These are phyloP conservation scores for Conger conger DNA, from an alignment of 2,113 vertebrate species.

Conservation along the genomic window DNA sequence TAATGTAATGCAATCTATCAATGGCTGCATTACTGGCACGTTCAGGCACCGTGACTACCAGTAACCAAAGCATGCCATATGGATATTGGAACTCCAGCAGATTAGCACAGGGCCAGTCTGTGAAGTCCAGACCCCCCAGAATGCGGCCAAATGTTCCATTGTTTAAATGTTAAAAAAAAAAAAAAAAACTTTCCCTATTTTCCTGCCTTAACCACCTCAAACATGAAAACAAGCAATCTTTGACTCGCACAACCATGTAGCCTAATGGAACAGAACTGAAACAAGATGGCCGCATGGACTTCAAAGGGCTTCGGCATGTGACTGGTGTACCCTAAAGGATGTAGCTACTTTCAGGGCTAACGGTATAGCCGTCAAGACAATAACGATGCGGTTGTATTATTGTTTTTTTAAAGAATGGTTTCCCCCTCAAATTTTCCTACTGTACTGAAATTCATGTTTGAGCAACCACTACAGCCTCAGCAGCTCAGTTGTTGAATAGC, in stretches of 20 bases:
- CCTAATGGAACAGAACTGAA: constrained; percentile 16
- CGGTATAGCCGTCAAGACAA: neutral
- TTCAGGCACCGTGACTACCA: too few species aligned
- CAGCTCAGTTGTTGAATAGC: neutral
- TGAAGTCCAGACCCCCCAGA: neutral
- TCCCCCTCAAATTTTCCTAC: neutral
- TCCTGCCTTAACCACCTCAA: neutral
- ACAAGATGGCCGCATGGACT: constrained; percentile 6
- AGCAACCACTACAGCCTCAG: neutral
- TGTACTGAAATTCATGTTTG: neutral
- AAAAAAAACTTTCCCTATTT: neutral
- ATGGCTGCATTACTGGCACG: neutral
- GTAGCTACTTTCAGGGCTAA: constrained; percentile 10
- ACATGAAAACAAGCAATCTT: neutral
- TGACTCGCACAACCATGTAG: neutral
- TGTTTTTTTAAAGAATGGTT: neutral
- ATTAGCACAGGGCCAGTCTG: neutral
- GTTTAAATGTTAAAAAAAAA: constrained; percentile 21
- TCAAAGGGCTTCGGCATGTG: neutral
- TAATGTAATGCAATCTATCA: too few species aligned
- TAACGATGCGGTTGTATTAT: neutral
- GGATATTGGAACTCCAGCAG: neutral
- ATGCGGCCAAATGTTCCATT: constrained; percentile 16
- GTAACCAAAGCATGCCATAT: neutral
- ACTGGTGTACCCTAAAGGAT: constrained; percentile 5